These are phyloP conservation scores for Psylliodes chrysocephalus DNA, from an alignment of 2,888 invertebrate genomes.

Conservation along the genomic window DNA sequence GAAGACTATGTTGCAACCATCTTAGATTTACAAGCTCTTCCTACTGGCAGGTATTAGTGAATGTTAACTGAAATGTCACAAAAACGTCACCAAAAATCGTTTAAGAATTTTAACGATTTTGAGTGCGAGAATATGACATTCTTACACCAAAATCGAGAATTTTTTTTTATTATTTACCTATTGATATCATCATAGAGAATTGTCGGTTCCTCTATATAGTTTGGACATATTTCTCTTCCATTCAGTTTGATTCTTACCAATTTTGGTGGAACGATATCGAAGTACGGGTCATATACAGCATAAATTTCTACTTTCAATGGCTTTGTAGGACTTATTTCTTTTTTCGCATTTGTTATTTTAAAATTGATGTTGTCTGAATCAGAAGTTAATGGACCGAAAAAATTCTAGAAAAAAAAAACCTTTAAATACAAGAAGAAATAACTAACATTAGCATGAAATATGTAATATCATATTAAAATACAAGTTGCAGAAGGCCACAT, in stretches of 20 bases:
- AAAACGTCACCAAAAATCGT: no score
- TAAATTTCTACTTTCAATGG: constrained; percentile 69
- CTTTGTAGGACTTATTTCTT: constrained; percentile 68
- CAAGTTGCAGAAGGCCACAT: no score
- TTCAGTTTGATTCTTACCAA: constrained; percentile 67
- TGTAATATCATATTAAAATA: no score
- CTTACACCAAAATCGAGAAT: no score
- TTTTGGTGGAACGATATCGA: constrained; percentile 66
- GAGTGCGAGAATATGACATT: no score
- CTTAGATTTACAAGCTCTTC: no score
- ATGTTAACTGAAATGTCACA: no score
- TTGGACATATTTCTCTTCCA: constrained; percentile 69
- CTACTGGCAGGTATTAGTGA: no score
- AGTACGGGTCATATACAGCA: constrained; percentile 63
- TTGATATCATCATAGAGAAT: neutral
- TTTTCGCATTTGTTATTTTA: constrained; percentile 69
- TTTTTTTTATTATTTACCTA: constrained; percentile 37
- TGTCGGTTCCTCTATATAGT: constrained; percentile 24
- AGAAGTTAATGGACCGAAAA: constrained; percentile 68
- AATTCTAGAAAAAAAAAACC: constrained; percentile 53
- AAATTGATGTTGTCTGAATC: constrained; percentile 68
- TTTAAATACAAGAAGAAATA: no score
- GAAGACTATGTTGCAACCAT: no score
- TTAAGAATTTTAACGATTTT: no score
- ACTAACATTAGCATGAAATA: no score